A percentile compares a stretch with the other conserved stretches of the same genome.
Conservation (phyloP, 2,797 vertebrate genomes). For the Amblyopsis hoosieri region DNA sequence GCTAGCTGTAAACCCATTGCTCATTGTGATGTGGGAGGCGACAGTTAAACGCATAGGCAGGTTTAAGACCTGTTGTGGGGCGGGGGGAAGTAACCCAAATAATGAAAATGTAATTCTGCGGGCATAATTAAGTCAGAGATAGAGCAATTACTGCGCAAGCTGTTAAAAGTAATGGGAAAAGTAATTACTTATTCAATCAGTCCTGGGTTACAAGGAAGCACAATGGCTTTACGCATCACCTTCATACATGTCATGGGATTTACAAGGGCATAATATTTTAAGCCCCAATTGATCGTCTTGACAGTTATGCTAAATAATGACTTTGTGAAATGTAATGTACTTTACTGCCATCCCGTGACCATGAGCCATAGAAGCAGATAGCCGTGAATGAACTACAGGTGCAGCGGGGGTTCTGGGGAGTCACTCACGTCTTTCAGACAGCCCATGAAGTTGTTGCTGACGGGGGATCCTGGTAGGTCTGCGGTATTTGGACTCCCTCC, state of each 20-base stretch:
- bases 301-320: conserved; percentile 59
- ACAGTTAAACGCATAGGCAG: conserved; percentile 65
- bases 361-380: too few species aligned
- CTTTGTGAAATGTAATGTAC: conserved; percentile 24
- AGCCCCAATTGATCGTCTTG: conserved; percentile 59
- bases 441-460: conserved; percentile 99
- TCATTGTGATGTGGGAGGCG: conserved; percentile 22
- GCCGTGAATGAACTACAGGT: too few species aligned
- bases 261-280: conserved; percentile 58
- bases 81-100: too few species aligned
- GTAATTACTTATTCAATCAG: conserved; percentile 81
- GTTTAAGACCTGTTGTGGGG: conserved; percentile 47
- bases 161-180: conserved; percentile 76
- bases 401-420: not conserved
- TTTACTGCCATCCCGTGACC: too few species aligned
- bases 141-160: conserved; percentile 68
- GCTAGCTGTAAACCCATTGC: conserved; percentile 48
- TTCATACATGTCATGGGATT: conserved; percentile 66
- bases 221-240: conserved; percentile 47
- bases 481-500: conserved; percentile 94
- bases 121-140: conserved; percentile 76
- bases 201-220: conserved; percentile 62
- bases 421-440: conserved; percentile 93
- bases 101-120: conserved; percentile 74
- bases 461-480: conserved; percentile 91